phyloP scores from a whole-genome alignment of 2,888 invertebrate genomes.

The Mellilla xanthometata region DNA sequence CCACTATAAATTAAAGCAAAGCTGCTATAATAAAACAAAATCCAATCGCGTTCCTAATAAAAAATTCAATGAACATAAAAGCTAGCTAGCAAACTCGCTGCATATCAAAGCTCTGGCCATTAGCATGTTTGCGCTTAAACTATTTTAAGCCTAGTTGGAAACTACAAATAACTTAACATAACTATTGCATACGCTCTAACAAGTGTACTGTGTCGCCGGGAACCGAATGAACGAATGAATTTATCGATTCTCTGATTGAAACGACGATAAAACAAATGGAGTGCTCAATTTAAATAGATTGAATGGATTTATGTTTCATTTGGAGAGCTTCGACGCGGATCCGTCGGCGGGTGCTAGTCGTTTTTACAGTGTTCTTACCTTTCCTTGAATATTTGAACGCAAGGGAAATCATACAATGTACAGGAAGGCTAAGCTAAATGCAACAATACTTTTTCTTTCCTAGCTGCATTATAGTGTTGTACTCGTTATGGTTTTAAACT shows the following conservation, averaged over 20 bases:
- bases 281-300: conserved; percentile 77
- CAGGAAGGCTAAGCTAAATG: no score
- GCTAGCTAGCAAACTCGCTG: no score
- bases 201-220: conserved; percentile 28
- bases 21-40: no score
- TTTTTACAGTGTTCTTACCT: conserved; percentile 22
- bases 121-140: background rate
- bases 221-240: conserved; percentile 46
- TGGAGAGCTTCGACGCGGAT: conserved; percentile 57
- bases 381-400: no score
- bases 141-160: background rate
- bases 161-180: conserved; percentile 7
- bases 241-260: conserved; percentile 66
- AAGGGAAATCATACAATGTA: no score
- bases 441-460: no score
- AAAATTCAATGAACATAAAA: no score
- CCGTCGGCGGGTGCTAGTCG: conserved; percentile 33
- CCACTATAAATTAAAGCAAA: no score
- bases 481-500: no score
- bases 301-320: conserved; percentile 77
- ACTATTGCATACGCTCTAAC: conserved; percentile 25
- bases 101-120: no score
- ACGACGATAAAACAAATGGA: conserved; percentile 76
- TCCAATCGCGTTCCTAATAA: no score
- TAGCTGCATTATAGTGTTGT: no score